Conservation (phyloP, 2,797 vertebrate genomes). For the Botia kubotai region DNA sequence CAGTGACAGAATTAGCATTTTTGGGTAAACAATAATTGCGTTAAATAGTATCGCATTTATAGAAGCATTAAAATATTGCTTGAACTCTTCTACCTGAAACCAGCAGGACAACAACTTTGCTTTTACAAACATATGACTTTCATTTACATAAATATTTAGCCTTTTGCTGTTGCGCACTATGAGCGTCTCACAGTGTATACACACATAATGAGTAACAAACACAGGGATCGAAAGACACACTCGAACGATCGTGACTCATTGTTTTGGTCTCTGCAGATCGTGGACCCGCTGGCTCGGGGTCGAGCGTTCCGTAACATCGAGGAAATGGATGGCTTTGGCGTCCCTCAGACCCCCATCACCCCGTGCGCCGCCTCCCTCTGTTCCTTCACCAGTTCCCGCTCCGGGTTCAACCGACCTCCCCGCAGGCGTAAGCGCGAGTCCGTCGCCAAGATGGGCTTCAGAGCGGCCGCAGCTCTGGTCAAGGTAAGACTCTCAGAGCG, state of each 20-base stretch:
- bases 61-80: background rate
- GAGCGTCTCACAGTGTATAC: background rate
- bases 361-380: conserved; percentile 90
- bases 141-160: background rate
- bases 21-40: no score
- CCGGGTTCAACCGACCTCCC: conserved; percentile 87
- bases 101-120: background rate
- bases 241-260: background rate
- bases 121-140: conserved; percentile 1
- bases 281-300: conserved; percentile 93
- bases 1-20: no score
- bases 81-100: background rate
- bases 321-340: conserved; percentile 83
- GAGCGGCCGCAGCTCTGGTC: conserved; percentile 89
- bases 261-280: conserved; percentile 79
- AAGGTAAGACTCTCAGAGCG: conserved; percentile 78
- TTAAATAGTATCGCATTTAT: no score
- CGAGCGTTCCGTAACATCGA: conserved; percentile 92
- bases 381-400: conserved; percentile 97
- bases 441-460: conserved; percentile 95
- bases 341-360: conserved; percentile 85
- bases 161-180: background rate
- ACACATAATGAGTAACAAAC: background rate
- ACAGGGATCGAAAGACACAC: background rate
- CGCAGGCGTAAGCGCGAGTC: conserved; percentile 91